Conservation (phyloP, 2,113 vertebrate species). For the Petrocephalus microphthalmus region DNA sequence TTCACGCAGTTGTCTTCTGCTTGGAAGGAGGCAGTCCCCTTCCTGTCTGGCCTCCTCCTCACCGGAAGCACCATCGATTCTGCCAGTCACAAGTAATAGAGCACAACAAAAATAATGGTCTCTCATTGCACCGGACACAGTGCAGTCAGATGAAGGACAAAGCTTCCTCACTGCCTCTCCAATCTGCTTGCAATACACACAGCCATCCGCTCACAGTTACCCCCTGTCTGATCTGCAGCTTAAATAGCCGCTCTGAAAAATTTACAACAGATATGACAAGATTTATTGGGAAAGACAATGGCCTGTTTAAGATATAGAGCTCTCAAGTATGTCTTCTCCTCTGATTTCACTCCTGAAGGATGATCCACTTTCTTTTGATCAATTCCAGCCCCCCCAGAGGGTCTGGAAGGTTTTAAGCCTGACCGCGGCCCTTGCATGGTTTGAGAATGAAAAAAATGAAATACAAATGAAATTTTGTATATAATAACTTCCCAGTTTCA, state of each 20-base stretch:
- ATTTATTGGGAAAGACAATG: conserved; percentile 30
- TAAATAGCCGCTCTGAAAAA: conserved; percentile 41
- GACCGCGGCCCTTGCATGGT: background rate
- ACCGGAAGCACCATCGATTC: conserved; percentile 4
- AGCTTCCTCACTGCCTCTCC: background rate
- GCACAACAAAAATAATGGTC: conserved; percentile 20
- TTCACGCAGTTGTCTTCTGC: background rate
- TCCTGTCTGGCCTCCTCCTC: conserved; percentile 17
- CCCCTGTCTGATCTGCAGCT: conserved; percentile 32
- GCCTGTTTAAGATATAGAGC: conserved; percentile 31
- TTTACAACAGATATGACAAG: conserved; percentile 31
- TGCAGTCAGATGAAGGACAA: conserved; percentile 12
- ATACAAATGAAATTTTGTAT: background rate
- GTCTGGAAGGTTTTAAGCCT: background rate
- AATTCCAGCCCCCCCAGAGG: background rate
- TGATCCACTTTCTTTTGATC: conserved; percentile 8
- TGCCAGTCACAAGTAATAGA: conserved; percentile 25
- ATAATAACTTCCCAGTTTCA: background rate
- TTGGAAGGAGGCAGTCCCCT: background rate
- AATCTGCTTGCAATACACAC: conserved; percentile 12
- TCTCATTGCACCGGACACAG: conserved; percentile 11
- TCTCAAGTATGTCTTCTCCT: conserved; percentile 30
- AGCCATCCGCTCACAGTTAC: conserved; percentile 18
- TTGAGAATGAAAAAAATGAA: background rate
- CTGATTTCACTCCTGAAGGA: conserved; percentile 8